These are phyloP conservation scores for Dicrurus megarhynchus DNA, from an alignment of 2,113 vertebrate genomes.

Conservation along the genomic window DNA sequence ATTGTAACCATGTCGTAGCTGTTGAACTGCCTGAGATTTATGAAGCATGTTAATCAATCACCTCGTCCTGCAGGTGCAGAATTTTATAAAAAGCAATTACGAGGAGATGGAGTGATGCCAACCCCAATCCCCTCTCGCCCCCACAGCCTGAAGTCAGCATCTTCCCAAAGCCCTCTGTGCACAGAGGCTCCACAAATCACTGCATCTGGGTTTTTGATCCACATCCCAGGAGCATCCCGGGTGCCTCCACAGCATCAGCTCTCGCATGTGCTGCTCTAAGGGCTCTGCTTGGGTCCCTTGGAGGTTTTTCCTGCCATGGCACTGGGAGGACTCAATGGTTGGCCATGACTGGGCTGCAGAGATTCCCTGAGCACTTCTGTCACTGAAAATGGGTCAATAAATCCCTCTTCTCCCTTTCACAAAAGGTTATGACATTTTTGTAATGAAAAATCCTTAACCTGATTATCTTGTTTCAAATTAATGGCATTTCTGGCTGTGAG, in stretches of 20 bases:
- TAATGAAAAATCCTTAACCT: not conserved
- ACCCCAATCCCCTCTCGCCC: not conserved
- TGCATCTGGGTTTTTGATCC: not conserved
- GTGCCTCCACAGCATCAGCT: not conserved
- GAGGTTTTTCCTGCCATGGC: not conserved
- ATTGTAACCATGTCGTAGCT: not conserved
- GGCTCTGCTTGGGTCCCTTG: not conserved
- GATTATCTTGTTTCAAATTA: not conserved
- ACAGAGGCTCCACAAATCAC: not conserved
- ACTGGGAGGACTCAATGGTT: not conserved
- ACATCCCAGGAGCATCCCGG: not conserved
- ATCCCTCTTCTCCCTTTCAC: not conserved
- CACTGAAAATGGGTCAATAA: not conserved
- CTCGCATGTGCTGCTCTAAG: not conserved
- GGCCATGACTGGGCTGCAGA: not conserved
- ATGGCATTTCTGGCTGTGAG: not conserved
- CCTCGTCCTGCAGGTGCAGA: constrained; percentile 57
- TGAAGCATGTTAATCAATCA: constrained; percentile 42
- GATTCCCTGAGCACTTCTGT: not conserved
- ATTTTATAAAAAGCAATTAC: constrained; percentile 40
- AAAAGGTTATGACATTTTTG: not conserved
- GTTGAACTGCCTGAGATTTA: constrained; percentile 9
- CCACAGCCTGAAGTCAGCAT: constrained; percentile 24
- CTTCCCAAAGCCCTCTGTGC: not conserved
- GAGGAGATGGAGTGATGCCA: constrained; percentile 10